A percentile compares a stretch with the other conserved stretches of the same genome.
phyloP scores from a whole-genome alignment of 2,113 vertebrate genomes.

The Ardeotis arabs region DNA sequence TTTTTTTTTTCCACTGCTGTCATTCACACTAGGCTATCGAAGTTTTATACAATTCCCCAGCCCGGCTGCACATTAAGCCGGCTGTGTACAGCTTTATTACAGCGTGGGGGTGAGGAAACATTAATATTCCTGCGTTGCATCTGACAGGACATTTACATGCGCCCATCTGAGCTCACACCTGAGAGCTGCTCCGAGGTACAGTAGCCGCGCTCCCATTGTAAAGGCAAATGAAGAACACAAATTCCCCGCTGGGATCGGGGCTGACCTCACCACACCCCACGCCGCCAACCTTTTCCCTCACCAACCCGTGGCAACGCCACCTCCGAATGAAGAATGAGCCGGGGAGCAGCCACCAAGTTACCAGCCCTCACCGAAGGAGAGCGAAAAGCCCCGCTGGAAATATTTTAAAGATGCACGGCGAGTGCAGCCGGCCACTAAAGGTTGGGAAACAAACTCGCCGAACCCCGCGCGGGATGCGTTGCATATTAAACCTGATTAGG shows the following conservation, averaged over 20 bases:
- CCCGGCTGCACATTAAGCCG: slow-evolving; percentile 76
- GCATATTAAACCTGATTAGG: slow-evolving; percentile 68
- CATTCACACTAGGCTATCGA: slow-evolving; percentile 75
- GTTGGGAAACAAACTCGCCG: slow-evolving; percentile 77
- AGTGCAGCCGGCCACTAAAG: slow-evolving; percentile 72
- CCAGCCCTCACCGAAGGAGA: slow-evolving; percentile 64
- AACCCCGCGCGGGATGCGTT: slow-evolving; percentile 45
- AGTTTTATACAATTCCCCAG: slow-evolving; percentile 81
- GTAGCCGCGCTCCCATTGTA: slow-evolving; percentile 78
- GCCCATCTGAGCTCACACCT: slow-evolving; percentile 85
- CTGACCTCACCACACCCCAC: slow-evolving; percentile 80
- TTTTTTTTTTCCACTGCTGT: slow-evolving; percentile 59
- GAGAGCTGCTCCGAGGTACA: slow-evolving; percentile 80
- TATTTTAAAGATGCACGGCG: slow-evolving; percentile 74
- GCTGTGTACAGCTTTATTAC: slow-evolving; percentile 83
- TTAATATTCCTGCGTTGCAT: slow-evolving; percentile 80
- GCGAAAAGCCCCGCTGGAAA: slow-evolving; percentile 63
- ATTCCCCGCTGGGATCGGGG: slow-evolving; percentile 81
- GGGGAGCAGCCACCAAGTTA: slow-evolving; percentile 79
- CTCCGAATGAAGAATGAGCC: slow-evolving; percentile 84
- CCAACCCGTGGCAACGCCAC: slow-evolving; percentile 84
- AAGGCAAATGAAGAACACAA: slow-evolving; percentile 88
- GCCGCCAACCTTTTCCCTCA: slow-evolving; percentile 77
- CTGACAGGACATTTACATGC: slow-evolving; percentile 86
- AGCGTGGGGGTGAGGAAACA: slow-evolving; percentile 71